These are phyloP conservation scores for Dermatemys mawii DNA, from an alignment of 2,113 vertebrate genomes.

Conservation along the genomic window DNA sequence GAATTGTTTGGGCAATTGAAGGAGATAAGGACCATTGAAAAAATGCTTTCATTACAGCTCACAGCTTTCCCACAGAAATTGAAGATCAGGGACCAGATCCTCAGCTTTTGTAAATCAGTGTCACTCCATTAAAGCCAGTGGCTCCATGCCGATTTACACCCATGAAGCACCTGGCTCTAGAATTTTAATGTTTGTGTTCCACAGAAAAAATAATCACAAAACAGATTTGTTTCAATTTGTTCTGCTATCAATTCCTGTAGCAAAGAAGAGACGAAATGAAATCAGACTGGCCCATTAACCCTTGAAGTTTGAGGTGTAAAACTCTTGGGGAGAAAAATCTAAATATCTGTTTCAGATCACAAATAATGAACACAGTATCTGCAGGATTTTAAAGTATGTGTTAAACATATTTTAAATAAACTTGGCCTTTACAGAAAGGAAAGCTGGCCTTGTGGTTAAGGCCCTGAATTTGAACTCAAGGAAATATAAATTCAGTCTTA, in stretches of 20 bases:
- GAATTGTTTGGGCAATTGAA: slow-evolving; percentile 2
- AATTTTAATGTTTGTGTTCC: not conserved
- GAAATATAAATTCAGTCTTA: not conserved
- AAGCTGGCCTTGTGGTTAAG: not conserved
- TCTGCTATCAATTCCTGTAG: not conserved
- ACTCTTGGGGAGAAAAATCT: not conserved
- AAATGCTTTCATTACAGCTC: not conserved
- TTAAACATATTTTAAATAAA: not conserved
- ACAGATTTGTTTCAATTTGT: not conserved
- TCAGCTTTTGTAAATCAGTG: not conserved
- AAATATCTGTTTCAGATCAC: not conserved
- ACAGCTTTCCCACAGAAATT: not conserved
- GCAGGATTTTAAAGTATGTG: not conserved
- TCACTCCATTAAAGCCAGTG: not conserved
- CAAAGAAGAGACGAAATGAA: not conserved
- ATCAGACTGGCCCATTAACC: no score
- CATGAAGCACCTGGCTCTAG: not conserved
- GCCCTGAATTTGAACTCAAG: not conserved
- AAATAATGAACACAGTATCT: not conserved
- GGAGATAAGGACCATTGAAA: slow-evolving; percentile 1
- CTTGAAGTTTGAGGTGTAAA: not conserved
- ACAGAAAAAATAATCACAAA: not conserved
- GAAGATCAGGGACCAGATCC: not conserved
- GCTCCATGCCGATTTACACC: not conserved
- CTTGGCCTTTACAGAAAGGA: not conserved